Conservation (phyloP, 1,140 invertebrate species). For the Drosophila pallidifrons region DNA sequence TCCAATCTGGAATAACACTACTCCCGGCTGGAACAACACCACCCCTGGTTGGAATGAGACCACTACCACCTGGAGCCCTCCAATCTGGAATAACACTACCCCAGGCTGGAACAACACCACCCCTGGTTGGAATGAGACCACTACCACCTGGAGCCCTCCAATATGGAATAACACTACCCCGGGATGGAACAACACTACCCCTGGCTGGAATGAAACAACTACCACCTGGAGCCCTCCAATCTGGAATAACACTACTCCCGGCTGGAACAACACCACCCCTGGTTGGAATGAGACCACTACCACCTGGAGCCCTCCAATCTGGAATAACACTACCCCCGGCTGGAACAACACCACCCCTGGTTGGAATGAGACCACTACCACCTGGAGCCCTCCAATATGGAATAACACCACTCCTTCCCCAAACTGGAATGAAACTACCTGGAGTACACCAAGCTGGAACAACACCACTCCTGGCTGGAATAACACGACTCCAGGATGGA, state of each 20-base stretch:
- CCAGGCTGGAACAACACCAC: background rate
- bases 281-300: no score
- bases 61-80: conserved; percentile 25
- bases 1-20: background rate
- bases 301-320: background rate
- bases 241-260: conserved; percentile 11
- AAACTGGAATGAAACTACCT: conserved; percentile 20
- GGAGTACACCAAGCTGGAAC: conserved; percentile 29
- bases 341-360: background rate
- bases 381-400: conserved; percentile 8
- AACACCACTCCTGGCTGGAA: conserved; percentile 2
- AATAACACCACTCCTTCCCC: conserved; percentile 13
- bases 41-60: background rate
- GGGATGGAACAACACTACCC: conserved; percentile 26
- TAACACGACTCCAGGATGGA: conserved; percentile 11
- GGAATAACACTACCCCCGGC: conserved; percentile 5
- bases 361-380: conserved; percentile 28
- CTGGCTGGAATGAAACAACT: conserved; percentile 41
- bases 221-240: conserved; percentile 25
- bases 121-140: conserved; percentile 4
- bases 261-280: conserved; percentile 12
- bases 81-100: conserved; percentile 1
- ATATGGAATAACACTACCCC: conserved; percentile 24
- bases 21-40: background rate
- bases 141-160: conserved; percentile 14